These are phyloP conservation scores for Tokudaia tokunoshimensis DNA, from an alignment of 2,797 vertebrate species.

Conservation along the genomic window DNA sequence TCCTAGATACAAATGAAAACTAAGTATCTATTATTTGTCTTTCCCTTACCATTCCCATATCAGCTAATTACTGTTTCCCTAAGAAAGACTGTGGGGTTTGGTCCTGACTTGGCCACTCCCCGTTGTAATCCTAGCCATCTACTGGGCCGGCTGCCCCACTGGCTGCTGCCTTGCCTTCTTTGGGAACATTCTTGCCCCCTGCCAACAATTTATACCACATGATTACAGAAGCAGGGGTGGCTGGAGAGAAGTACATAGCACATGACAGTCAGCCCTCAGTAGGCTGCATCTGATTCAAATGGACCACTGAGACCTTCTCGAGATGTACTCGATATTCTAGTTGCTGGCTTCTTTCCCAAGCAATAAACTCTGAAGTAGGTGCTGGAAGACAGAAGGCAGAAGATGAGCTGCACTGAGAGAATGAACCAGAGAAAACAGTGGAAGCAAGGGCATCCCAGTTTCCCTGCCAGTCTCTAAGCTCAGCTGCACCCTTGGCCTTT, in stretches of 20 bases:
- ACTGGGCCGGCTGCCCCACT: neutral
- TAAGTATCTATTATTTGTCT: neutral
- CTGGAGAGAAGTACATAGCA: neutral
- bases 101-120: neutral
- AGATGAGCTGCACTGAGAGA: neutral
- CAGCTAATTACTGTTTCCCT: neutral
- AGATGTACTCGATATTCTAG: neutral
- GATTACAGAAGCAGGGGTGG: neutral
- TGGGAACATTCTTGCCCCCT: neutral
- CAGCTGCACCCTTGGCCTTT: neutral
- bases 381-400: neutral
- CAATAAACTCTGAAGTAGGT: constrained; percentile 23
- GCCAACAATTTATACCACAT: neutral
- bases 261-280: accelerated
- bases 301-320: neutral
- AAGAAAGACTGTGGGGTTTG: neutral
- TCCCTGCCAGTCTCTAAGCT: neutral
- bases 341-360: constrained; percentile 24
- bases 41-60: neutral
- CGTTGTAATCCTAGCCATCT: neutral
- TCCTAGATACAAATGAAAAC: neutral
- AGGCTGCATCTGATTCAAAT: neutral
- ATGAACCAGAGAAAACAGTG: neutral
- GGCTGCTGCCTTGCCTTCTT: neutral
- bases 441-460: neutral